A percentile compares a stretch with the other conserved stretches of the same genome.
Evolutionary conservation across 35 echinoderm and acorn worm genomes (phyloP).

Genomic region (Eucidaris tribuloides): DNA sequence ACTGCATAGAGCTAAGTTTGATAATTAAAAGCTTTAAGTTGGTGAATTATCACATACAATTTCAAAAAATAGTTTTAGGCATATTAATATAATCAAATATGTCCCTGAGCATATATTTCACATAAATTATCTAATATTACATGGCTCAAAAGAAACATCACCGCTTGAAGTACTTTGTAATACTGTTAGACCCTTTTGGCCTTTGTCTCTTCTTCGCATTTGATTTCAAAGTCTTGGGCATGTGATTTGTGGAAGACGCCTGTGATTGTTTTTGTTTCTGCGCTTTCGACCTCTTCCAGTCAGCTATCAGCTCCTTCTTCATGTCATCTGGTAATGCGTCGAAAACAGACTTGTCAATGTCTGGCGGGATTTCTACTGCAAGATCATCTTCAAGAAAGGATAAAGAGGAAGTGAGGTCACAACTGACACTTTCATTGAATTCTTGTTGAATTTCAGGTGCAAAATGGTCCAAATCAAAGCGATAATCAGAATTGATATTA

Average conservation of each 20-base stretch:
- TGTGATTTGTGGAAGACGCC: not conserved
- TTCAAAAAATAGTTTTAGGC: too few species aligned
- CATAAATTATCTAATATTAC: too few species aligned
- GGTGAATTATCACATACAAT: too few species aligned
- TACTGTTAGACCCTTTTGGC: not conserved
- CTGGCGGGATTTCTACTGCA: slow-evolving; percentile 25
- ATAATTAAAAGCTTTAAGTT: too few species aligned
- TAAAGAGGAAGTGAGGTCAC: not conserved
- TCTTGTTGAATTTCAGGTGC: too few species aligned
- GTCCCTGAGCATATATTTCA: too few species aligned
- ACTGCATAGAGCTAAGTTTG: too few species aligned
- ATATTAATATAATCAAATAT: too few species aligned
- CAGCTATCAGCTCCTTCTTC: slow-evolving; percentile 48
- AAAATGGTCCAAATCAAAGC: too few species aligned
- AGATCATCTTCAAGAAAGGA: not conserved
- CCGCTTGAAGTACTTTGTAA: slow-evolving; percentile 23
- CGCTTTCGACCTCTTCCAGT: slow-evolving; percentile 48
- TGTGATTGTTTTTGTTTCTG: not conserved
- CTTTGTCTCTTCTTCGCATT: not conserved
- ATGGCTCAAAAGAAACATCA: too few species aligned
- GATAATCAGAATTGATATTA: too few species aligned
- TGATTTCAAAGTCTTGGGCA: not conserved
- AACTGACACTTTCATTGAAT: too few species aligned
- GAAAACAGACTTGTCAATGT: slow-evolving; percentile 57
- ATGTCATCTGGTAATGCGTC: slow-evolving; percentile 43